A percentile compares a stretch with the other conserved stretches of the same genome.
phyloP scores from a whole-genome alignment of 2,797 vertebrate genomes.

The Paedocypris micromegethes region DNA sequence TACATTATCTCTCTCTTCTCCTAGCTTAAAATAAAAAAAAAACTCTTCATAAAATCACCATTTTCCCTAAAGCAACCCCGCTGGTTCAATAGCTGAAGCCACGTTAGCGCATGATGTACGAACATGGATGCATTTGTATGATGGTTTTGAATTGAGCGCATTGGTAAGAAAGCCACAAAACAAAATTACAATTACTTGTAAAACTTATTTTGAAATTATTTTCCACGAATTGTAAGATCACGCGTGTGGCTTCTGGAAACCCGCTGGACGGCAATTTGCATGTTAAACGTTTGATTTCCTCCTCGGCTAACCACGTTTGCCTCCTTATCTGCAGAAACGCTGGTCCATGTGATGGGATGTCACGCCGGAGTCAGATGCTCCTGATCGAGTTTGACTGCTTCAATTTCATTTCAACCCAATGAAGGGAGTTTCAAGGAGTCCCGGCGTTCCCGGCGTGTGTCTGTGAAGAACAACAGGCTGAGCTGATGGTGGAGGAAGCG shows the following conservation, averaged over 20 bases:
- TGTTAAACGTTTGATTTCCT: conserved; percentile 26
- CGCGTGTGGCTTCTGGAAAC: conserved; percentile 1
- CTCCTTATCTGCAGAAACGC: conserved; percentile 15
- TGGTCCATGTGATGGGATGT: conserved; percentile 8
- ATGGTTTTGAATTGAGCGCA: too few relatives aligned
- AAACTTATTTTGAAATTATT: too few relatives aligned
- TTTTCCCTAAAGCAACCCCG: too few relatives aligned
- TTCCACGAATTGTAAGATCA: not conserved
- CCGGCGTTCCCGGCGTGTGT: conserved; percentile 22
- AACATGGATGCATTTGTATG: too few relatives aligned
- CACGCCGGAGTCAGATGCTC: conserved; percentile 8
- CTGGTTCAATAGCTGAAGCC: too few relatives aligned
- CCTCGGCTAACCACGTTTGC: conserved; percentile 27
- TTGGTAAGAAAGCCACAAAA: too few relatives aligned
- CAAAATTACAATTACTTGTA: too few relatives aligned
- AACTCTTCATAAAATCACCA: too few relatives aligned
- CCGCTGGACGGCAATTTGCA: conserved; percentile 27
- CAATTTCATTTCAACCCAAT: conserved; percentile 14
- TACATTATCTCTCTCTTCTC: too few relatives aligned
- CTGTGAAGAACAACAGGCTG: conserved; percentile 26
- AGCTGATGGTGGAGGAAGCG: conserved; percentile 27
- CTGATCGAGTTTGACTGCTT: conserved; percentile 19
- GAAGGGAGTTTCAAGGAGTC: conserved; percentile 23
- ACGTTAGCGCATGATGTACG: too few relatives aligned
- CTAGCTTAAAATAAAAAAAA: too few relatives aligned